phyloP scores from a whole-genome alignment of 2,797 vertebrate species.

The Pachyuromys duprasi region DNA sequence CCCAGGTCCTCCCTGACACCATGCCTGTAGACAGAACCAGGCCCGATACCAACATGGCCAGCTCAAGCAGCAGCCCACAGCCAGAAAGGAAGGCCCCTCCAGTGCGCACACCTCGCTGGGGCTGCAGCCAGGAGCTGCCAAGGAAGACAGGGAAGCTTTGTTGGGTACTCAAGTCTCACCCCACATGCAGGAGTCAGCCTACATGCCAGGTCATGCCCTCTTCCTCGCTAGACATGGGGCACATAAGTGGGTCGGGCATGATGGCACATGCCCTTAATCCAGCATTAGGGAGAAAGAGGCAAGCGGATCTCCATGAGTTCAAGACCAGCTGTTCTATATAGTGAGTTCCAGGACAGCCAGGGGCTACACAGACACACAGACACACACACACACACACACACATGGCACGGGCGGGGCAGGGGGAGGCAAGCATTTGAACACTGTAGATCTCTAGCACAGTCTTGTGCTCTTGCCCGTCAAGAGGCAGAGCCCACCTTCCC shows the following conservation, averaged over 20 bases:
- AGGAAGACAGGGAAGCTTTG: background rate
- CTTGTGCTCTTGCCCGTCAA: background rate
- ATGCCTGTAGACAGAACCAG: background rate
- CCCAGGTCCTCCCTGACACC: background rate
- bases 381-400: background rate
- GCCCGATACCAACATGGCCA: background rate
- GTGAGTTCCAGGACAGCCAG: background rate
- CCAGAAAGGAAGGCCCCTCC: conserved; percentile 11
- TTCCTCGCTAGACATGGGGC: background rate
- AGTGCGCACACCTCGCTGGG: background rate
- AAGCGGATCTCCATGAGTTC: background rate
- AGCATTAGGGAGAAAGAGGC: background rate
- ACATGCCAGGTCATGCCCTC: background rate
- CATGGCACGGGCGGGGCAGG: background rate
- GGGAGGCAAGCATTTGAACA: background rate
- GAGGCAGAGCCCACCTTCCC: background rate
- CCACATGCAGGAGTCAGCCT: background rate
- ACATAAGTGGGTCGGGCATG: background rate
- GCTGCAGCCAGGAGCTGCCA: background rate
- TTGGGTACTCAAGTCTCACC: background rate
- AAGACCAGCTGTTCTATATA: background rate
- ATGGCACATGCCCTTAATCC: background rate
- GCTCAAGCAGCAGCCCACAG: background rate
- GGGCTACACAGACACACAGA: background rate
- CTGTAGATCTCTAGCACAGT: background rate